A percentile compares a stretch with the other conserved stretches of the same genome.
Conservation (phyloP, 2,797 vertebrate species). For the Tokudaia tokunoshimensis region DNA sequence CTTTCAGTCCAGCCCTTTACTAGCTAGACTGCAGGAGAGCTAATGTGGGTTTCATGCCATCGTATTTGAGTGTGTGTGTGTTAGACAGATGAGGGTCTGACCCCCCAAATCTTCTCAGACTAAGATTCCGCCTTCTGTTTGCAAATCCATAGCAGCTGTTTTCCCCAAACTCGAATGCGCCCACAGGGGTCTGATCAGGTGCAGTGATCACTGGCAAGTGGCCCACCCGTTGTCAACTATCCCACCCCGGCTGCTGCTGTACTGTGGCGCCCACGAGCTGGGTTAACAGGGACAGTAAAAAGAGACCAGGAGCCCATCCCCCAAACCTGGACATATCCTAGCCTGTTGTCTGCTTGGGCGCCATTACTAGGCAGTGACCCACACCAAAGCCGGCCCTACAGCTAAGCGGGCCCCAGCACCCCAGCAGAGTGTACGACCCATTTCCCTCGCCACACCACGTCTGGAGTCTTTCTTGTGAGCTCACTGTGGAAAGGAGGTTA, state of each 20-base stretch:
- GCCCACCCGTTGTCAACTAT: background rate
- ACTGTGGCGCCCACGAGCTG: constrained; percentile 57
- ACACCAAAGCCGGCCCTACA: constrained; percentile 69
- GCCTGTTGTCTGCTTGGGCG: constrained; percentile 77
- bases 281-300: constrained; percentile 67
- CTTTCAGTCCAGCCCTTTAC: constrained; percentile 59
- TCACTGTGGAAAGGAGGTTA: constrained; percentile 60
- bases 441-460: constrained; percentile 69
- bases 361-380: constrained; percentile 76
- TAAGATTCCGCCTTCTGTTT: constrained; percentile 85
- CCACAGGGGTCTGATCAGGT: constrained; percentile 73
- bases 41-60: constrained; percentile 63
- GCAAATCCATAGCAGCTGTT: constrained; percentile 74
- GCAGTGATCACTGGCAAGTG: background rate
- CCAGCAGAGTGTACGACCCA: constrained; percentile 64
- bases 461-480: constrained; percentile 62
- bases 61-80: constrained; percentile 56
- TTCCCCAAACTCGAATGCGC: constrained; percentile 79
- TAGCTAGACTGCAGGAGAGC: constrained; percentile 4
- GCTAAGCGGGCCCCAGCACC: background rate
- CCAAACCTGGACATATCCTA: constrained; percentile 50
- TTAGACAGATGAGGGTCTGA: constrained; percentile 52
- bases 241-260: background rate
- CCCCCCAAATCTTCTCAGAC: constrained; percentile 72
- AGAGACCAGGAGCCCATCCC: background rate